phyloP scores from a whole-genome alignment of 2,113 vertebrate genomes.

The Odontophorus gujanensis region DNA sequence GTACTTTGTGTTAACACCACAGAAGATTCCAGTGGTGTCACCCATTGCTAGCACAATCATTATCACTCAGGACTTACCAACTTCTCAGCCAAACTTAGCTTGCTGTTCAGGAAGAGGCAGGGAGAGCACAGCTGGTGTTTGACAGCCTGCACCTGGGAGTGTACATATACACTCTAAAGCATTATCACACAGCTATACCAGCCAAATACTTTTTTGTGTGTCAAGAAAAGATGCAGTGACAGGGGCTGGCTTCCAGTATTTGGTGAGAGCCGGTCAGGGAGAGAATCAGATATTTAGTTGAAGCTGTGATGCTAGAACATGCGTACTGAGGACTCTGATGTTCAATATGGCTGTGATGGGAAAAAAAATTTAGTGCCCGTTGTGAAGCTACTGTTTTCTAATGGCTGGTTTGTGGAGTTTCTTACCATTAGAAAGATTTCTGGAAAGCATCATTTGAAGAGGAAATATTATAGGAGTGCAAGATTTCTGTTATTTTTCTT shows the following conservation, averaged over 20 bases:
- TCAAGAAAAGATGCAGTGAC: neutral
- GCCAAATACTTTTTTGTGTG: neutral
- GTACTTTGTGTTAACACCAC: neutral
- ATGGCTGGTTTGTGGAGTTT: neutral
- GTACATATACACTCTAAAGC: neutral
- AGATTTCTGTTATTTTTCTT: neutral
- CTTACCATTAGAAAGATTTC: neutral
- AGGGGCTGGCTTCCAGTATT: neutral
- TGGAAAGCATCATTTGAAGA: neutral
- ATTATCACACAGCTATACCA: neutral
- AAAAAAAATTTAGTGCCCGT: neutral
- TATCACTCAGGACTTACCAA: neutral
- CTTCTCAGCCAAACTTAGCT: neutral
- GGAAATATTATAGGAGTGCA: neutral
- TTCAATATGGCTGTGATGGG: neutral
- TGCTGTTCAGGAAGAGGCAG: neutral
- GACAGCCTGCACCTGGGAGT: slow-evolving; percentile 10
- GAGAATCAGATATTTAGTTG: neutral
- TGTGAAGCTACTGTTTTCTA: neutral
- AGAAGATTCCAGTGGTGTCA: neutral
- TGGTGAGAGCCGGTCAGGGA: neutral
- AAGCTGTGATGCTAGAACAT: neutral
- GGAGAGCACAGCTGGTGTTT: neutral
- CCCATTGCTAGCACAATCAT: neutral
- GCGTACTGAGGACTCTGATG: neutral